Evolutionary conservation across 2,797 vertebrate species (phyloP), one percentile per base, ranked within the genome.

Genomic region (Onychomys torridus): DNA sequence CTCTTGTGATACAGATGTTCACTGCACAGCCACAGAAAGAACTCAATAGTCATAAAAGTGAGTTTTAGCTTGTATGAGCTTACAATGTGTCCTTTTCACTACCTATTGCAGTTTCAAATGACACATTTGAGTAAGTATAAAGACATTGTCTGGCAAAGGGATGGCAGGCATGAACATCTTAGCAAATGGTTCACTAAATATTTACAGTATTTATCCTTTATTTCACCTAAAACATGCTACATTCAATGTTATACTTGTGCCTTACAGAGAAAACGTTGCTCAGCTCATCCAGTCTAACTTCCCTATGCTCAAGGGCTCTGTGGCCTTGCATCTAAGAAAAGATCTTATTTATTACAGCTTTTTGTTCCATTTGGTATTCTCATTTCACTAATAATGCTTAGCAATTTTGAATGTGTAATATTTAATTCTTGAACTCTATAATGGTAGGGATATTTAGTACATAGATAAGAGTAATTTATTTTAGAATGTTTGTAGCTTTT

Each of bases 141-240:
- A 73, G 87, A 23, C 40, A 65, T 85, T 59, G 88, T 29, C 65
- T 93, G 40, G 27, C 2, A 91, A 94, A 93, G 71, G 87, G 59
- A 52, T 17, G 73, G 23, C 11, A 76, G n/a, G 90, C 37, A 32
- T 96, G 85, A 83, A 89, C 83, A 29, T 59, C 52, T 52, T 91
- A 95, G 73, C 19, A 91, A 79, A 67, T 55, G 49, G 43, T 32
- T 89, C 49, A 43, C 65, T 93, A 57, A 83, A 49, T 84, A 96
- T 81, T 93, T 96, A n/a, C 76, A 82, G 65, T 49, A 32, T 52
- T 94, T 77, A 77, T 91, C 79, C 32, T 86, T 89, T 92, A 61
- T 88, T 65, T n/a, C 21, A 89, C 29, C 9, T 49, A 94, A 81
- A 82, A 67, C 11, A 0, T 81, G 3, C 43, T 55, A 3, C 23